phyloP scores from a whole-genome alignment of 2,113 vertebrate species.

The Takifugu bimaculatus region DNA sequence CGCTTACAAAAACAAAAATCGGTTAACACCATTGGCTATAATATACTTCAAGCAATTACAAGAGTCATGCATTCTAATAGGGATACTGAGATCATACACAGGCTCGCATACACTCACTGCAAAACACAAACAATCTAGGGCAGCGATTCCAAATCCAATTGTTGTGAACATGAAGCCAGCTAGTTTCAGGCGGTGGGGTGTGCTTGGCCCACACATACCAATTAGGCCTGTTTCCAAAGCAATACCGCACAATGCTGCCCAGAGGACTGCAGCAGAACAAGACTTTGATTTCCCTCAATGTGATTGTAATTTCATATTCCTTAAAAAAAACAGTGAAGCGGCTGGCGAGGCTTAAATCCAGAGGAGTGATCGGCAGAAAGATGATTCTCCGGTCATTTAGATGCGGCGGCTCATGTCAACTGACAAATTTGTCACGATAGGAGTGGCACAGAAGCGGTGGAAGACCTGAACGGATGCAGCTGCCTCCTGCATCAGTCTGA shows the following conservation, averaged over 20 bases:
- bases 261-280: constrained; percentile 71
- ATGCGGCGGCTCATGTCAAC: constrained; percentile 4
- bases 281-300: constrained; percentile 74
- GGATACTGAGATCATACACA: constrained; percentile 42
- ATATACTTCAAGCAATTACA: constrained; percentile 54
- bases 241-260: constrained; percentile 69
- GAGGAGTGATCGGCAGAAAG: constrained; percentile 49
- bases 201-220: constrained; percentile 77
- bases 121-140: constrained; percentile 72
- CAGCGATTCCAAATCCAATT: constrained; percentile 75
- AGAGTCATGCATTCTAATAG: constrained; percentile 61
- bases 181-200: constrained; percentile 69
- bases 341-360: constrained; percentile 54
- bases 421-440: no score
- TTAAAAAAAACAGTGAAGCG: constrained; percentile 70
- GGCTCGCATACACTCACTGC: constrained; percentile 48
- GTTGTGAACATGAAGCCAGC: constrained; percentile 74
- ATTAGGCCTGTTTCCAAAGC: constrained; percentile 75
- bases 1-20: constrained; percentile 32
- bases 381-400: constrained; percentile 51
- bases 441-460: constrained; percentile 3
- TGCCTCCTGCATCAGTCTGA: constrained; percentile 1
- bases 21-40: constrained; percentile 45
- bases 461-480: constrained; percentile 19
- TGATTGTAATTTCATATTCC: constrained; percentile 73